A percentile compares a stretch with the other conserved stretches of the same genome.
Conservation (phyloP, 1,140 invertebrate genomes). For the Drosophila bifasciata region DNA sequence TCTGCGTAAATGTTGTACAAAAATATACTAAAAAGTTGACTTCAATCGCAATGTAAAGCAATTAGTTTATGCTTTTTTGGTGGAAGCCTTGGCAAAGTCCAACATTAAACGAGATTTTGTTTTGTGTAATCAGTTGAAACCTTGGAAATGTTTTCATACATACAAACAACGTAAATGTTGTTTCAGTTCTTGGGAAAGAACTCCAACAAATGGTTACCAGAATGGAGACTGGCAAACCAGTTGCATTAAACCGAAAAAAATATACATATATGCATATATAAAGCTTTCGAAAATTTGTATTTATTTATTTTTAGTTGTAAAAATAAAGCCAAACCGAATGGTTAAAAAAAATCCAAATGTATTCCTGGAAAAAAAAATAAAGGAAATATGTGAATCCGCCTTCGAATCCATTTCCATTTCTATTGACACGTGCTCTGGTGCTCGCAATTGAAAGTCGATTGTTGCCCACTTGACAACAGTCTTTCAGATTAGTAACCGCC, state of each 20-base stretch:
- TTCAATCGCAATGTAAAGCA: not conserved
- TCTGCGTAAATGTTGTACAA: too few relatives aligned
- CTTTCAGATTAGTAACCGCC: not conserved
- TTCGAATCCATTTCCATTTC: constrained; percentile 23
- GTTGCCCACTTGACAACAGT: constrained; percentile 35
- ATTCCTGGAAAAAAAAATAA: constrained; percentile 24
- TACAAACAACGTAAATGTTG: constrained; percentile 32
- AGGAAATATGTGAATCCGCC: not conserved
- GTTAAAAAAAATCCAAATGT: constrained; percentile 3
- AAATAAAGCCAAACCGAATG: too few relatives aligned
- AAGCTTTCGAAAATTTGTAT: not conserved
- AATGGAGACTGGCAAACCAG: not conserved
- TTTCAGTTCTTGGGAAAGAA: constrained; percentile 26
- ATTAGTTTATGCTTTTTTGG: not conserved
- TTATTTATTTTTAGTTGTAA: not conserved
- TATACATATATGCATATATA: not conserved
- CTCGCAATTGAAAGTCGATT: constrained; percentile 17
- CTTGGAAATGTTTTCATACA: constrained; percentile 24
- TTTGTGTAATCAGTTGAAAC: constrained; percentile 35
- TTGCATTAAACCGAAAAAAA: not conserved
- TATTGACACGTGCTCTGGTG: constrained; percentile 25
- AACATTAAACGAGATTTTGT: constrained; percentile 20
- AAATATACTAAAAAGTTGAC: too few relatives aligned
- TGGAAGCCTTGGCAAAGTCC: constrained; percentile 14
- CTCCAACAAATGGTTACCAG: not conserved